A percentile compares a stretch with the other conserved stretches of the same genome.
phyloP scores from a whole-genome alignment of 64 coral and sea anemone genomes.

The Montipora cactus region DNA sequence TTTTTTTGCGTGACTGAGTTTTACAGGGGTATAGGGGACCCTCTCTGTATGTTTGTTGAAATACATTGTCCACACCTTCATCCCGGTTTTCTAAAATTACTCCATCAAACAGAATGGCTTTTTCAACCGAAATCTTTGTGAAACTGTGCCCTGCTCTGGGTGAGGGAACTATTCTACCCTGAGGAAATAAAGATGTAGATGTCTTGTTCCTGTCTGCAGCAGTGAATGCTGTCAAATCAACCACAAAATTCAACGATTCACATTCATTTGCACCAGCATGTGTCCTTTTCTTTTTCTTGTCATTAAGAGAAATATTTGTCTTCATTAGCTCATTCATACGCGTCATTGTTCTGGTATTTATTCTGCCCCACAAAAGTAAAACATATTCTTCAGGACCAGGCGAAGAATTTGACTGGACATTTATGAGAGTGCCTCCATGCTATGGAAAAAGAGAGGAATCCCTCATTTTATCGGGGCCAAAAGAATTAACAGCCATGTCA shows the following conservation, averaged over 20 bases:
- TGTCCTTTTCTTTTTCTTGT: not conserved
- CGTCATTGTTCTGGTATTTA: conserved; percentile 6
- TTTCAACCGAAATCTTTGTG: not conserved
- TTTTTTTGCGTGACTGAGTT: not conserved
- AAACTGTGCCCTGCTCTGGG: conserved; percentile 18
- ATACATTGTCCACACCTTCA: conserved; percentile 23
- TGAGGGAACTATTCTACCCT: conserved; percentile 22
- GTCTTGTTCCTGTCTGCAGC: not conserved
- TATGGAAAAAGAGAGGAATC: conserved; percentile 11
- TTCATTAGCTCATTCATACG: conserved; percentile 2
- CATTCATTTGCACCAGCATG: not conserved
- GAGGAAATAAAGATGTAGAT: not conserved
- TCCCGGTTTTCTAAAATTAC: not conserved
- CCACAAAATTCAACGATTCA: conserved; percentile 16
- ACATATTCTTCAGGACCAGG: conserved; percentile 2
- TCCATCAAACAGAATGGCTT: conserved; percentile 23
- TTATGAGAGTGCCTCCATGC: conserved; percentile 8
- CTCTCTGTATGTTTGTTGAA: conserved; percentile 14
- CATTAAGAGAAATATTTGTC: not conserved
- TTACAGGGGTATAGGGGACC: not conserved
- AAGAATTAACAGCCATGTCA: conserved; percentile 4
- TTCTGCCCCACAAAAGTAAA: not conserved
- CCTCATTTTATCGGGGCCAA: conserved; percentile 12
- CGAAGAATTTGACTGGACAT: not conserved
- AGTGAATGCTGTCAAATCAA: not conserved